Conservation (phyloP, 2,888 invertebrate genomes). For the Standfussiana lucernea region DNA sequence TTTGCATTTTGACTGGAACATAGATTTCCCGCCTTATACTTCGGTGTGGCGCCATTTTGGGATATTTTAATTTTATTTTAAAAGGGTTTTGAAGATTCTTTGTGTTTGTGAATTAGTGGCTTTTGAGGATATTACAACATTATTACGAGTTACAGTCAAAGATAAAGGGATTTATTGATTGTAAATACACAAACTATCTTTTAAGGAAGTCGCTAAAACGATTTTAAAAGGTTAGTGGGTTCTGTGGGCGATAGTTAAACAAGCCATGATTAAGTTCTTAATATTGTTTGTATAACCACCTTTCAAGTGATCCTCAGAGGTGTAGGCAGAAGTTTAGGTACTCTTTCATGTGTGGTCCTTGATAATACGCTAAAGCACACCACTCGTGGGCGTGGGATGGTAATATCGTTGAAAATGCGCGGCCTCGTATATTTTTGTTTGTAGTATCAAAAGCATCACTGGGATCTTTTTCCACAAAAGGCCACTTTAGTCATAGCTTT, state of each 20-base stretch:
- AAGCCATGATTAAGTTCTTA: slow-evolving; percentile 35
- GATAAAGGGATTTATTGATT: slow-evolving; percentile 42
- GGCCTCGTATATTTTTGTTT: background rate
- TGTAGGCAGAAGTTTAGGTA: slow-evolving; percentile 8
- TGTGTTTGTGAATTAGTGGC: slow-evolving; percentile 62
- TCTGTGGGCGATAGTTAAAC: slow-evolving; percentile 48
- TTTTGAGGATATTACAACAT: slow-evolving; percentile 68
- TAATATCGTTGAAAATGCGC: background rate
- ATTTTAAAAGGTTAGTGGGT: slow-evolving; percentile 36
- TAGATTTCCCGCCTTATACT: slow-evolving; percentile 67
- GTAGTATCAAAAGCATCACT: background rate
- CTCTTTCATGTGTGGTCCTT: slow-evolving; percentile 28
- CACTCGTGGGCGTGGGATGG: slow-evolving; percentile 32
- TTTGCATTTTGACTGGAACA: slow-evolving; percentile 61
- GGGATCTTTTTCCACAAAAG: background rate
- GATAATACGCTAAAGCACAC: slow-evolving; percentile 2
- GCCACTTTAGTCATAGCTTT: background rate
- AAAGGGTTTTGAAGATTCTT: slow-evolving; percentile 65
- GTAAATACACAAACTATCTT: slow-evolving; percentile 4
- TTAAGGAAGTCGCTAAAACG: slow-evolving; percentile 50
- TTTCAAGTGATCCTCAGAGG: slow-evolving; percentile 22
- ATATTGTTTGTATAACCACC: slow-evolving; percentile 35
- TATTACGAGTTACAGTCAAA: slow-evolving; percentile 41
- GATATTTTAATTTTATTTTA: slow-evolving; percentile 64
- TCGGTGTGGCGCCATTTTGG: slow-evolving; percentile 73